Evolutionary conservation across 2,113 vertebrate species (phyloP), one percentile per base, ranked within the genome.

Genomic region (Galbula dea): DNA sequence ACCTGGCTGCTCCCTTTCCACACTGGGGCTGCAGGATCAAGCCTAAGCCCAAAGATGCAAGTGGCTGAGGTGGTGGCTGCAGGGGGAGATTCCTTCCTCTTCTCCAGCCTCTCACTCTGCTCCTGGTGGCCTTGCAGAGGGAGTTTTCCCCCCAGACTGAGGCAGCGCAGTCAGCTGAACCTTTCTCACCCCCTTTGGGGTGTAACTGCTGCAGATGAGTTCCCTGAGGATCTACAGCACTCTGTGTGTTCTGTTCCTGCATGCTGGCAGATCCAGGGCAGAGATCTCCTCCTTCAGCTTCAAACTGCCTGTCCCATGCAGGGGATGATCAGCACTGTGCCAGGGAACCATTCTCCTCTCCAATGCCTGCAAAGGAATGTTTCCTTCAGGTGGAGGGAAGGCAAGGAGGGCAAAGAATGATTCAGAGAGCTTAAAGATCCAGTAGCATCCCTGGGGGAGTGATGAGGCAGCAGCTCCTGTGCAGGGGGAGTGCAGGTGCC

Each of bases 111-210:
- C 18, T 29, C 2, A 0, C 22, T 15, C 55, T 9, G 21, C 3
- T 0, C 5, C 2, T 4, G 37, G 37, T 12, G n/a, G 36, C 71
- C 54, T 36, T 12, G 12, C 29, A 8, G 52, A 21, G 7, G 27
- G 6, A 12, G 1, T 15, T 15, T 24, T 48, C 68, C 7, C 34
- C 2, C 17, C 6, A 1, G 55, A 34, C 58, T 68, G 34, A 8
- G 61, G 61, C 22, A 15, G 63, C 1, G 6, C 23, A 4, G 57
- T 30, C 58, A 11, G 15, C 32, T 11, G 23, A 17, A 43, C 26
- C 67, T n/a, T 24, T 10, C 30, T 24, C 49, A 10, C 73, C 17
- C 36, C 46, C 69, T 78, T 75, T 49, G 68, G 34, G 88, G 57
- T 37, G 49, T 30, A 23, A 54, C 37, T 27, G 67, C 78, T 71